phyloP scores from a whole-genome alignment of 53 echinoderm and acorn worm genomes.

The Temnopleurus reevesii region DNA sequence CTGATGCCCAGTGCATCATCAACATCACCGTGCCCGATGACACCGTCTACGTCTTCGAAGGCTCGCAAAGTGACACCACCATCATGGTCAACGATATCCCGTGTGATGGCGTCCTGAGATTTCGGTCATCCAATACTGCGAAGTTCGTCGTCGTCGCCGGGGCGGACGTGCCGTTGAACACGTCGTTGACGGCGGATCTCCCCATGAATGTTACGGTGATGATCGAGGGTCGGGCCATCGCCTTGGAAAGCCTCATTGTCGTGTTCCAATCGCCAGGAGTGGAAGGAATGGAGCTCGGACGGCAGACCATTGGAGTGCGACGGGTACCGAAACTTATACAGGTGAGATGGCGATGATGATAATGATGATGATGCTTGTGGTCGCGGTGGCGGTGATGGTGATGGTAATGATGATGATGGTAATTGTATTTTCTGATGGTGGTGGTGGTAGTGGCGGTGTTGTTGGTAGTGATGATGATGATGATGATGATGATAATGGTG shows the following conservation, averaged over 20 bases:
- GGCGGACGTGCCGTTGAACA: not conserved
- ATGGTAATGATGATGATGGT: too few relatives aligned
- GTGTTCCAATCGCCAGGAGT: not conserved
- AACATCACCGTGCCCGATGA: not conserved
- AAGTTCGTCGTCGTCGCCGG: not conserved
- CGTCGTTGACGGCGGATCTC: not conserved
- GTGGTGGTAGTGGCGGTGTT: too few relatives aligned
- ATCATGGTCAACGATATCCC: conserved; percentile 1
- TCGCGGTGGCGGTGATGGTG: too few relatives aligned
- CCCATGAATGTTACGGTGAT: conserved; percentile 6
- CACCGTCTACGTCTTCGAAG: conserved; percentile 33
- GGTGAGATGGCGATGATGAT: too few relatives aligned
- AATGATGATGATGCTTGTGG: too few relatives aligned
- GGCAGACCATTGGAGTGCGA: conserved; percentile 56
- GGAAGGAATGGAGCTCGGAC: conserved; percentile 4
- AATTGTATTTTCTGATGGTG: too few relatives aligned
- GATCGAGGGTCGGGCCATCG: conserved; percentile 12
- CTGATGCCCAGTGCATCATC: not conserved
- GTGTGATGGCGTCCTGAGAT: not conserved
- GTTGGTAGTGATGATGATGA: too few relatives aligned
- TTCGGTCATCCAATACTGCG: not conserved
- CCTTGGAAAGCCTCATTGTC: not conserved
- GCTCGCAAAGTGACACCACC: not conserved
- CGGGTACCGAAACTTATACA: conserved; percentile 56
- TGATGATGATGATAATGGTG: too few relatives aligned